Base-by-base conservation (phyloP, 2,113 vertebrate species). In the Istiophorus platypterus region DNA sequence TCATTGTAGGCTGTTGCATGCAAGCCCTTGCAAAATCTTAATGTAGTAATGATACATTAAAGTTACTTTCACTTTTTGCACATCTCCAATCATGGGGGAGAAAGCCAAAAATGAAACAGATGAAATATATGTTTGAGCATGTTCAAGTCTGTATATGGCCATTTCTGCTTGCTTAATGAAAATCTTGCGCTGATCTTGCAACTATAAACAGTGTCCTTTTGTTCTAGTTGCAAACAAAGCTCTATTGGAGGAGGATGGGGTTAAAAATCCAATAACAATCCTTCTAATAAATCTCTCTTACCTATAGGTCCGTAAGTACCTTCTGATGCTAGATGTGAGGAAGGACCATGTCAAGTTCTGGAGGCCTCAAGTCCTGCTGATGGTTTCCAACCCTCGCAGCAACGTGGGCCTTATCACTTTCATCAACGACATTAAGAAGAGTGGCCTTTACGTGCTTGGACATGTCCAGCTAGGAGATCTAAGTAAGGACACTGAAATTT, bases 341-440 rank as follows among this genome's bases (percentile, higher is more conserved):
- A 99, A 99, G 90, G 98, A 99, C 71, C 98, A 99, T 0, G 97
- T 99, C 57, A 99, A 99, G 88, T 99, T 99, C 93, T 99, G 98
- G 98, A 93, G 98, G 75, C 98, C 98, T 0, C 98, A 99, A 91
- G 91, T 99, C 78, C 94, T 99, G 89, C 95, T 99, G 68, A 97
- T 99, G 95, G 97, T 99, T 62, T 96, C 98, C 56, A 99, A 99
- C 89, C 98, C 97, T 0, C 95, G 97, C 59, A 93, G 95, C 49
- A 97, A 95, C 0, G 75, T 96, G 41, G 96, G 96, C 76, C 95
- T 99, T 75, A 96, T 99, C 2, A 95, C 96, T 29, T 96, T 99
- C 39, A 95, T 98, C 91, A 99, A 99, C 0, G 97, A 99, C 91
- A 96, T 99, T 78, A 99, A 99, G 93, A 99, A 99, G 87, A 99